Base-by-base conservation (phyloP, 2,797 vertebrate genomes). In the Adrianichthys oophorus region DNA sequence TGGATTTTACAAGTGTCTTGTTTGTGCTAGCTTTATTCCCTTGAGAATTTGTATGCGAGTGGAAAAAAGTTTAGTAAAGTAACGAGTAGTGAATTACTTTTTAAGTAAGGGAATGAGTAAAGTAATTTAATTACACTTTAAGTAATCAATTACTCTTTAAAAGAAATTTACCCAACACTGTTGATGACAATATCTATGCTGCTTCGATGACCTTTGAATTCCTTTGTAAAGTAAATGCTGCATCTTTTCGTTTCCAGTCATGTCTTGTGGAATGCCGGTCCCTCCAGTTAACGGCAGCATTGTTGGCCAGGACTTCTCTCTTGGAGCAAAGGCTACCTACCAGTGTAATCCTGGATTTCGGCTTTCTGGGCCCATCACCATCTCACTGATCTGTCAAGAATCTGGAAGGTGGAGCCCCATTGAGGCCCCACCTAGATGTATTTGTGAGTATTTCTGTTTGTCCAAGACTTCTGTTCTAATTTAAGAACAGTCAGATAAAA, bases 211-310 rank as follows among this genome's bases (percentile, higher is more conserved):
- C 29, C 32, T 32, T 32, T 32, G 32, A 32, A 32, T 32, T 10
- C 8, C 8, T 32, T 12, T 32, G 32, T 32, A 32, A 3, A 3
- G 32, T 32, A 2, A 12, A 19, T 29, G 8, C 12, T 4, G 1
- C 15, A 19, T 32, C 32, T 64, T 17, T 43, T 59, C 10, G 47
- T 15, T 49, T 50, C 52, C 71, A 99, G 98, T 97, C 76, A 92
- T 97, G 51, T 97, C 95, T 68, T 99, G 98, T 41, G 97, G 98
- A 5, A 93, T 97, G 70, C 98, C 96, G 13, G 76, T 90, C 32
- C 91, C 95, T 44, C 97, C 96, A 0, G 90, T 92, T 64, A 97
- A 98, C 0, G 97, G 98, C 0, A 90, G 95, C 1, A 93, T 97
- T 7, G 92, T 92, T 16, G 96, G 96, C 26, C 95, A 96, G 80